phyloP scores from a whole-genome alignment of 2,797 vertebrate genomes.

The Melanitta fusca region DNA sequence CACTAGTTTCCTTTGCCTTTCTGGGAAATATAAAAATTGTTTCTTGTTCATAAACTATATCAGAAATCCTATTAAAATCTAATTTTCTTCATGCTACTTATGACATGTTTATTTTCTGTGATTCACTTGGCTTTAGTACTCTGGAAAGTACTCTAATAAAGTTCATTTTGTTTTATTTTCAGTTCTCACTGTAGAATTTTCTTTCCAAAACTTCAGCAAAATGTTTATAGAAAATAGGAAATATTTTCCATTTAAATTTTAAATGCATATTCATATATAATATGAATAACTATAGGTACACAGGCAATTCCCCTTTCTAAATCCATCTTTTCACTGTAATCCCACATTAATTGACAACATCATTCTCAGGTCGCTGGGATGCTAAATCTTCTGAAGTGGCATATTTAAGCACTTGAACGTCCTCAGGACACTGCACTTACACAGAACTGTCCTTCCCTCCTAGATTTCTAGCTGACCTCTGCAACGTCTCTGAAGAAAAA shows the following conservation, averaged over 20 bases:
- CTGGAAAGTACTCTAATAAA: not conserved
- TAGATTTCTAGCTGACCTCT: not conserved
- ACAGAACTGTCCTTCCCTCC: not conserved
- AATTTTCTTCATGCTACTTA: conserved; percentile 37
- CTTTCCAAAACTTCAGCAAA: not conserved
- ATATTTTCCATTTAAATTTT: not conserved
- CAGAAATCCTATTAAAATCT: conserved; percentile 47
- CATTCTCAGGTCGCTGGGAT: not conserved
- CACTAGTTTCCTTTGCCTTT: not conserved
- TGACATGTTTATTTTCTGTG: conserved; percentile 37
- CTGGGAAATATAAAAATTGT: not conserved
- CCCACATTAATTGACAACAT: not conserved
- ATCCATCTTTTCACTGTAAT: not conserved
- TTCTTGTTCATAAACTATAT: not conserved
- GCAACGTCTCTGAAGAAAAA: not conserved
- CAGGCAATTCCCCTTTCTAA: not conserved
- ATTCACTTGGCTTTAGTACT: conserved; percentile 40
- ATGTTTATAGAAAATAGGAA: not conserved
- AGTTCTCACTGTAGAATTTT: not conserved
- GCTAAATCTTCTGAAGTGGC: not conserved
- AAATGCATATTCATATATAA: not conserved
- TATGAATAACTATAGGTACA: not conserved
- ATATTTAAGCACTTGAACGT: not conserved
- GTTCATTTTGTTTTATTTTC: conserved; percentile 15
- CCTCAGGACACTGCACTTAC: not conserved